Evolutionary conservation across 2,797 vertebrate species (phyloP).

Genomic region (Ctenopoma multispine): DNA sequence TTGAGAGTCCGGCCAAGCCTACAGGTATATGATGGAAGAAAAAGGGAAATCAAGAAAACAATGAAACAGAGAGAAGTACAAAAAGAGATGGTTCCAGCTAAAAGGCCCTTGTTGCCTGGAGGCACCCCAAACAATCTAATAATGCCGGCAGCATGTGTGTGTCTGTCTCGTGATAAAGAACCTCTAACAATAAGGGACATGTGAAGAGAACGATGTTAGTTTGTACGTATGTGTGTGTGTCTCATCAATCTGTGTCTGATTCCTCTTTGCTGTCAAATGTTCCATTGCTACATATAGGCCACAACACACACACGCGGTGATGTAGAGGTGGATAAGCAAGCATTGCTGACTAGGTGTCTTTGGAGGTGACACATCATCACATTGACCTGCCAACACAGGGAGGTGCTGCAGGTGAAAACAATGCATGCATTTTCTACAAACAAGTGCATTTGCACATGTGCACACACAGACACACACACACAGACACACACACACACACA

Average conservation of each 20-base stretch:
- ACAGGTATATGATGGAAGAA: slow-evolving; percentile 17
- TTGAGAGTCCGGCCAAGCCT: slow-evolving; percentile 44
- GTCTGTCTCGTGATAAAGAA: slow-evolving; percentile 49
- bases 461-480: slow-evolving; percentile 20
- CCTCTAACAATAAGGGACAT: slow-evolving; percentile 63
- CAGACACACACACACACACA: slow-evolving; percentile 14
- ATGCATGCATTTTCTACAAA: slow-evolving; percentile 19
- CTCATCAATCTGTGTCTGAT: slow-evolving; percentile 41
- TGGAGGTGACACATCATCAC: slow-evolving; percentile 67
- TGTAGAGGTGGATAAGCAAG: slow-evolving; percentile 71
- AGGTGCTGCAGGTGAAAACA: slow-evolving; percentile 35
- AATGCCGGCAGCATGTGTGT: slow-evolving; percentile 57
- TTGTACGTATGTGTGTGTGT: slow-evolving; percentile 22
- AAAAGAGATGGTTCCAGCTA: slow-evolving; percentile 76
- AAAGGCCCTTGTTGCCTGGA: slow-evolving; percentile 82
- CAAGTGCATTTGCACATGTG: slow-evolving; percentile 25
- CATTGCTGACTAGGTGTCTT: slow-evolving; percentile 57
- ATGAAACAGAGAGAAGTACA: slow-evolving; percentile 51
- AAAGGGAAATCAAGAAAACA: slow-evolving; percentile 71
- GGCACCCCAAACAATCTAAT: slow-evolving; percentile 77
- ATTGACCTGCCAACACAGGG: slow-evolving; percentile 57
- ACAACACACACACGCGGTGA: slow-evolving; percentile 37
- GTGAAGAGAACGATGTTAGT: slow-evolving; percentile 44
- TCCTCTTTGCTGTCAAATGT: slow-evolving; percentile 42
- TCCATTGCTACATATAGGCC: slow-evolving; percentile 48